phyloP scores from a whole-genome alignment of 2,888 invertebrate species.

The Zygothrica quintamaculata region DNA sequence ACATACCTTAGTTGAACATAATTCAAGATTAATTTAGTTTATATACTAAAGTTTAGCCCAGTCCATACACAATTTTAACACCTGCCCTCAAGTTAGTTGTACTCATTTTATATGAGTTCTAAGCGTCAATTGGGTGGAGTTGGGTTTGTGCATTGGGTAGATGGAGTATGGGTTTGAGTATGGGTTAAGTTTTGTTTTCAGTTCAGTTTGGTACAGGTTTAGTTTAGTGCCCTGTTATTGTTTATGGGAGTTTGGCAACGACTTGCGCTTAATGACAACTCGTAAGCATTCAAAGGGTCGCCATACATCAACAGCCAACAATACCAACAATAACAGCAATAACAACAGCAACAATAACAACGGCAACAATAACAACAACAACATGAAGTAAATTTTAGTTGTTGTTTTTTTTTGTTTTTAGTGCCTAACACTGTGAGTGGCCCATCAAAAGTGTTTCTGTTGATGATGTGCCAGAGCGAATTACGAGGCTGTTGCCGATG shows the following conservation, averaged over 20 bases:
- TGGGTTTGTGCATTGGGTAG: no score
- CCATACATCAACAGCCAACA: slow-evolving; percentile 45
- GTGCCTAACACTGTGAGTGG: slow-evolving; percentile 33
- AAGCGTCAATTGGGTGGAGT: no score
- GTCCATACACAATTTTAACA: no score
- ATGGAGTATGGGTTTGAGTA: slow-evolving; percentile 1
- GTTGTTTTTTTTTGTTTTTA: no score
- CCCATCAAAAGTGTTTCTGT: slow-evolving; percentile 56
- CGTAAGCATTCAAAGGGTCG: slow-evolving; percentile 66
- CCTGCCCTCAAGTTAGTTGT: slow-evolving; percentile 35
- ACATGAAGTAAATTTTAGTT: no score
- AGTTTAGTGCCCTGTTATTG: slow-evolving; percentile 60
- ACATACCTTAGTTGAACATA: no score
- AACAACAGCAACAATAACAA: slow-evolving; percentile 2
- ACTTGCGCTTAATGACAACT: slow-evolving; percentile 71
- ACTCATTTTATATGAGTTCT: slow-evolving; percentile 31
- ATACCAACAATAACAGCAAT: neutral
- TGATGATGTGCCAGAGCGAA: slow-evolving; percentile 71
- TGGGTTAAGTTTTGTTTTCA: neutral
- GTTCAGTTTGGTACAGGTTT: slow-evolving; percentile 19
- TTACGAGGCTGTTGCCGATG: slow-evolving; percentile 54
- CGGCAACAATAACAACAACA: slow-evolving; percentile 24
- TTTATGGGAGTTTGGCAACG: slow-evolving; percentile 74
- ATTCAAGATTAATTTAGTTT: no score
- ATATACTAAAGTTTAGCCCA: no score